These are phyloP conservation scores for Eurytoma adleriae DNA, from an alignment of 2,888 invertebrate genomes.

Conservation along the genomic window DNA sequence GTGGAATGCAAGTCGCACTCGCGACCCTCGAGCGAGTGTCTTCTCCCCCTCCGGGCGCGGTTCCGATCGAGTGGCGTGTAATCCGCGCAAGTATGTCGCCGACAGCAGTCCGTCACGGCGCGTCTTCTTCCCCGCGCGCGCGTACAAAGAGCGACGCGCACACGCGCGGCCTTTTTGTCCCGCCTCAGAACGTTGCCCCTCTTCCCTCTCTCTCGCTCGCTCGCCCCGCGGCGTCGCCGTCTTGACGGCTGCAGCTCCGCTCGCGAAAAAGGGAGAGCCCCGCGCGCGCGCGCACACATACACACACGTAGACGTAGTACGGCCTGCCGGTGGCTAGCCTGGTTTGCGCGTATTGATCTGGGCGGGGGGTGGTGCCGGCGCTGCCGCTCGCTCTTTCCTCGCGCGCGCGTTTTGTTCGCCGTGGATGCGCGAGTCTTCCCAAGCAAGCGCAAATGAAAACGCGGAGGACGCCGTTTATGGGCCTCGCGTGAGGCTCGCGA, in stretches of 20 bases:
- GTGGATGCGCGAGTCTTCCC: not conserved
- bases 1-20: too few relatives aligned
- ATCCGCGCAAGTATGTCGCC: slow-evolving; percentile 28
- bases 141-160: not conserved
- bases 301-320: slow-evolving; percentile 45
- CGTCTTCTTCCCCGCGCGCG: not conserved
- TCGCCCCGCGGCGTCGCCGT: slow-evolving; percentile 27
- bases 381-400: slow-evolving; percentile 43
- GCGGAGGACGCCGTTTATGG: too few relatives aligned
- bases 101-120: not conserved
- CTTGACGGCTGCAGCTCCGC: slow-evolving; percentile 41
- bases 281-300: too few relatives aligned
- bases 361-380: slow-evolving; percentile 58
- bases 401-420: slow-evolving; percentile 33
- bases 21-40: too few relatives aligned
- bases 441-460: too few relatives aligned
- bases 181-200: slow-evolving; percentile 51
- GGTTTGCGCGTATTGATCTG: slow-evolving; percentile 74
- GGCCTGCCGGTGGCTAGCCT: slow-evolving; percentile 65
- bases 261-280: slow-evolving; percentile 61
- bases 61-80: not conserved
- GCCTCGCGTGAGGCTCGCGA: too few relatives aligned
- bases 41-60: not conserved
- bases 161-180: not conserved
- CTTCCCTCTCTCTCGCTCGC: slow-evolving; percentile 46